A percentile compares a stretch with the other conserved stretches of the same genome.
phyloP scores from a whole-genome alignment of 2,888 invertebrate genomes.

The Andrena chrysosceles region DNA sequence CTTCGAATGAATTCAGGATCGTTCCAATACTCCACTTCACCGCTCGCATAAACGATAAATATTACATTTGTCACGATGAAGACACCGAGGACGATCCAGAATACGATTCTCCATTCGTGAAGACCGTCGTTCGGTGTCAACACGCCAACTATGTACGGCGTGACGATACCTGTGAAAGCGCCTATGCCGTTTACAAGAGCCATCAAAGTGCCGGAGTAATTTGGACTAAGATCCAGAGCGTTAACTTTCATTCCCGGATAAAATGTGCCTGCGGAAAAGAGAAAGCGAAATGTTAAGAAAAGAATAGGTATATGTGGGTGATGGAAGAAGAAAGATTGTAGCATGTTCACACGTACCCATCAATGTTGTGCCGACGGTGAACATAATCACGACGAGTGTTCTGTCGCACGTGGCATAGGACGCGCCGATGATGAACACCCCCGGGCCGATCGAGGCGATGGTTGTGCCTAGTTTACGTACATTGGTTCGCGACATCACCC shows the following conservation, averaged over 20 bases:
- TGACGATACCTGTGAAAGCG: conserved; percentile 90
- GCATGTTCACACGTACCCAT: conserved; percentile 80
- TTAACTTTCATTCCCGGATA: conserved; percentile 86
- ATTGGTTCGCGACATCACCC: conserved; percentile 82
- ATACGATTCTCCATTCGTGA: conserved; percentile 91
- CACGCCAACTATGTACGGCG: conserved; percentile 89
- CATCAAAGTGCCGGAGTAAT: conserved; percentile 85
- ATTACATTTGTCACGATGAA: conserved; percentile 89
- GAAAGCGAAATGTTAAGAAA: too few species aligned
- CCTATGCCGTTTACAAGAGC: conserved; percentile 88
- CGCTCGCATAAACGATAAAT: conserved; percentile 90
- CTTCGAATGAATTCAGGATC: conserved; percentile 85
- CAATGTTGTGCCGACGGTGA: conserved; percentile 85
- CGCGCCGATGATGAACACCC: conserved; percentile 85
- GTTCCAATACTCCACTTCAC: conserved; percentile 92
- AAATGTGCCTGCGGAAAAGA: conserved; percentile 77
- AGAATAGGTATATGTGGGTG: too few species aligned
- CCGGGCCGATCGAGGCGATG: conserved; percentile 85
- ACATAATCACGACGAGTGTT: conserved; percentile 82
- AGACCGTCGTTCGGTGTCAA: conserved; percentile 85
- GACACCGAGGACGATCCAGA: conserved; percentile 92
- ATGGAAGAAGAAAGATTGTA: too few species aligned
- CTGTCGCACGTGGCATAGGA: conserved; percentile 85
- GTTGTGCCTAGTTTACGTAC: conserved; percentile 85
- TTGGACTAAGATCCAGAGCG: conserved; percentile 85